Conservation (phyloP, 1,140 invertebrate species). For the Micrasema minimum region DNA sequence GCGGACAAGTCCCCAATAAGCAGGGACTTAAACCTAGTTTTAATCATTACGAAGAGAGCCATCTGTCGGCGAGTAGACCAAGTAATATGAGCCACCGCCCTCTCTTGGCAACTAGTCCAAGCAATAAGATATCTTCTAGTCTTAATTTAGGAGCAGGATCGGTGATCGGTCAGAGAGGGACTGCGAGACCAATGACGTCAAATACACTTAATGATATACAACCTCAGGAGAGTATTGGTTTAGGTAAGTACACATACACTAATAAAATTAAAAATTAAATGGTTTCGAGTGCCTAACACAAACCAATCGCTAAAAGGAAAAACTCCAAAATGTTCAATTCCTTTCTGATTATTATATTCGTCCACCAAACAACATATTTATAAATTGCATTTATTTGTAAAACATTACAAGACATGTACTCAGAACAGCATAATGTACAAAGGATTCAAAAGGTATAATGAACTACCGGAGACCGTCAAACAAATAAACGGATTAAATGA, state of each 20-base stretch:
- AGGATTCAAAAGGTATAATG: no score
- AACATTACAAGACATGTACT: no score
- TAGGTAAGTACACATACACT: conserved; percentile 36
- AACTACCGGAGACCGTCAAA: no score
- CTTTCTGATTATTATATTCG: no score
- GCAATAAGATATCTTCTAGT: conserved; percentile 68
- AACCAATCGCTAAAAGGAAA: no score
- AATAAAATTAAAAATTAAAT: no score
- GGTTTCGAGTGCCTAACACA: no score
- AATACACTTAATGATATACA: conserved; percentile 50
- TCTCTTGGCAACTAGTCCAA: conserved; percentile 63
- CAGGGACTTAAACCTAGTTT: conserved; percentile 36
- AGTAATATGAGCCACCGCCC: conserved; percentile 59
- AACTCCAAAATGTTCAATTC: no score
- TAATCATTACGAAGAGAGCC: conserved; percentile 41
- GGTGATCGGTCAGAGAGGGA: conserved; percentile 52
- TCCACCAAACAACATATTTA: no score
- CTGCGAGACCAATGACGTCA: conserved; percentile 62
- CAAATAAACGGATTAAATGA: no score
- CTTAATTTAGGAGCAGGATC: conserved; percentile 60
- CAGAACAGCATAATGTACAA: no score
- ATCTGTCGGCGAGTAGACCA: conserved; percentile 60
- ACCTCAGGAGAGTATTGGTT: conserved; percentile 48
- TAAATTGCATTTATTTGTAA: no score
- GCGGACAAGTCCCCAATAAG: conserved; percentile 38